Base-by-base conservation (phyloP, 2,113 vertebrate species). In the Planiliza haematocheilus region DNA sequence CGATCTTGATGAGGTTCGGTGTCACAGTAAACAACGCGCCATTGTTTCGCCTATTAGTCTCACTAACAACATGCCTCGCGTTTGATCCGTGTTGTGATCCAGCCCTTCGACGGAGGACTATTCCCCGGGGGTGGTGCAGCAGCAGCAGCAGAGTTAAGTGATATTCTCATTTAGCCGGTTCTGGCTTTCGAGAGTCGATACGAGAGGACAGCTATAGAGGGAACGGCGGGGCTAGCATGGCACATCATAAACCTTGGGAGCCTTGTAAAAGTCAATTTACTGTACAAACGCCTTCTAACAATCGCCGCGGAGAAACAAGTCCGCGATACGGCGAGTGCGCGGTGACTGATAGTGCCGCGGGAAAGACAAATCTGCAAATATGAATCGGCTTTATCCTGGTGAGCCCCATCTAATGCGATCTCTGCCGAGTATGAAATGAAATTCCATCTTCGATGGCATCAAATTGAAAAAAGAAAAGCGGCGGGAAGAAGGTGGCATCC, bases 121-220 rank as follows among this genome's bases (percentile, higher is more conserved):
- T 91, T 92, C 88, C 90, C 85, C 84, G 11, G 90, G 89, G 86
- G 77, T 61, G 82, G 39, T n/a, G n/a, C n/a, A n/a, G n/a, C n/a
- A n/a, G 17, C 70, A 70, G 81, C 89, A 76, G 85, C 57, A 30
- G 50, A 79, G 83, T 53, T 78, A 91, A 89, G 82, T 84, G 80
- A 83, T 88, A 81, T 88, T 90, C 90, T 84, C 81, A 86, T 81
- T 89, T 91, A 84, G 79, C 63, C 50, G 58, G 37, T 55, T 77
- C 53, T 13, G 36, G 73, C 71, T 49, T n/a, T 18, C 60, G 55
- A 14, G 38, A 70, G 86, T 83, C 63, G 37, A 85, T 72, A 79
- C 41, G 8, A 64, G 43, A 51, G 75, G 79, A 83, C 76, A 51
- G 81, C 59, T 21, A 69, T 4, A 2, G 69, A 77, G 84, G 68